Evolutionary conservation across 2,113 vertebrate genomes (phyloP), one percentile per base, ranked within the genome.

Genomic region (Ailurus styani): DNA sequence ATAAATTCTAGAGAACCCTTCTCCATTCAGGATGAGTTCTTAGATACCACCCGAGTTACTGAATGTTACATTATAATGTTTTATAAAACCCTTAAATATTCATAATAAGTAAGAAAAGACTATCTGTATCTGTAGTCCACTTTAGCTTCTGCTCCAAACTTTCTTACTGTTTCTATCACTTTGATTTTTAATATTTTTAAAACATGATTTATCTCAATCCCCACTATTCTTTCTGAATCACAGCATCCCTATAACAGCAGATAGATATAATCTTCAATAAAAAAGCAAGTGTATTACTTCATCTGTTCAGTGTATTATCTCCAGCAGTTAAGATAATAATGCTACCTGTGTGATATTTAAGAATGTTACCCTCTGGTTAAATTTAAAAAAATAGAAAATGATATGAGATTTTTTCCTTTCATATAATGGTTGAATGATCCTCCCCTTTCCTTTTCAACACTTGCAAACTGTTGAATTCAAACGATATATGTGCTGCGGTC

Each of bases 391-490:
- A 62, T 27, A 81, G 37, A 93, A 96, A 70, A 87, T 18, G 34
- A 52, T 66, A 73, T 57, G 57, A 27, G 15, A 64, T 83, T 95
- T 93, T n/a, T 52, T 21, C 5, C 64, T 94, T 89, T 66, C 57
- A 42, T 72, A 52, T 75, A 78, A 55, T 89, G 66, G 62, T 54
- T 96, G 25, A 4, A 54, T 72, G 20, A 68, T n/a, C 77, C 18
- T 79, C 47, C 13, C 20, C 42, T 64, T 93, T 93, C 62, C 6
- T 87, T 90, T 66, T 85, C 42, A 52, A 91, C 68, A 37, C 68
- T 90, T 64, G 6, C 89, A 68, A 97, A 95, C 75, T 75, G 47
- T 91, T 94, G 47, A 40, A 86, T 66, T 75, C 83, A 82, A 90
- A 90, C 64, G 31, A 75, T 42, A 50, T 85, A 47, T 81, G 42